Percentiles rank a stretch among this genome's conserved stretches.
These are phyloP conservation scores for Eulemur rufifrons DNA, from an alignment of 2,113 vertebrate species.

Conservation along the genomic window DNA sequence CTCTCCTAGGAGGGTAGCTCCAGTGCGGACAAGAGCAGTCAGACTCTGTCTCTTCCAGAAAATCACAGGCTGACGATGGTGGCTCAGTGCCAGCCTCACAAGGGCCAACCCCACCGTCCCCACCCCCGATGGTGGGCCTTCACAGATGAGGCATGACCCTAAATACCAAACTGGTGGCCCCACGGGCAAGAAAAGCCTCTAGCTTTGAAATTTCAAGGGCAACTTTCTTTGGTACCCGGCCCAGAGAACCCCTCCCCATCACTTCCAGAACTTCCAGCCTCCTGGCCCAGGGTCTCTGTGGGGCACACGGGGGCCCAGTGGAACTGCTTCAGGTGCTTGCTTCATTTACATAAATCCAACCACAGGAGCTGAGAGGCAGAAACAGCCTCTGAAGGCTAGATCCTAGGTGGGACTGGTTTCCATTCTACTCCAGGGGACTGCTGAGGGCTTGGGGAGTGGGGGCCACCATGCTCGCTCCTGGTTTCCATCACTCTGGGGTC, in stretches of 20 bases:
- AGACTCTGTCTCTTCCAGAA: not conserved
- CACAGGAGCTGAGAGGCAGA: not conserved
- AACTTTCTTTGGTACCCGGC: not conserved
- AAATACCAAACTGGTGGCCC: fast-evolving
- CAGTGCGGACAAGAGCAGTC: not conserved
- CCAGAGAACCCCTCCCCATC: not conserved
- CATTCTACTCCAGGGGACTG: not conserved
- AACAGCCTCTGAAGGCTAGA: not conserved
- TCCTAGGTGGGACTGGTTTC: not conserved
- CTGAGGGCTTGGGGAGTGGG: not conserved
- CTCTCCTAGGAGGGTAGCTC: not conserved
- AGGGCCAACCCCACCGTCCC: no score
- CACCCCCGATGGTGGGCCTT: fast-evolving
- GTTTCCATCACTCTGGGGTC: not conserved
- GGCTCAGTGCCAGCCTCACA: not conserved
- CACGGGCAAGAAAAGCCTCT: not conserved
- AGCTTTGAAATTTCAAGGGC: not conserved
- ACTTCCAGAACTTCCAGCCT: not conserved
- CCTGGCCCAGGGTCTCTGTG: not conserved
- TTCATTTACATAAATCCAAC: not conserved
- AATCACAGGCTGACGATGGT: not conserved
- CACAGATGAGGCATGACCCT: fast-evolving
- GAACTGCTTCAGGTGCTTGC: not conserved
- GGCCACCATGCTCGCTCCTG: not conserved
- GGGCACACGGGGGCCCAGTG: no score